phyloP scores from a whole-genome alignment of 2,113 vertebrate species.

The Rhipidura dahli region DNA sequence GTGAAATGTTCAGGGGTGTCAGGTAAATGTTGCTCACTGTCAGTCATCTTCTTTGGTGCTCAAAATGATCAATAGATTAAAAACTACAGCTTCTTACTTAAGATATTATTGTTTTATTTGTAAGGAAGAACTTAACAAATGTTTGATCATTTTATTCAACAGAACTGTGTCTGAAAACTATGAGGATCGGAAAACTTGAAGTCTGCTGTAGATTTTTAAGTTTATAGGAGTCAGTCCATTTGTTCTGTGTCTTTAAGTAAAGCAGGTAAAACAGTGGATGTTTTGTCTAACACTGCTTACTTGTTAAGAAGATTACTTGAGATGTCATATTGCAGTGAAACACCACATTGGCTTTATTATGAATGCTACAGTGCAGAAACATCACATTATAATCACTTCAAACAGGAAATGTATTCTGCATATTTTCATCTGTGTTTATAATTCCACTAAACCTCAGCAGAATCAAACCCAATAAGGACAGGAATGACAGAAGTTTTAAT shows the following conservation, averaged over 20 bases:
- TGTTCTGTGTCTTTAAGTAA: conserved; percentile 65
- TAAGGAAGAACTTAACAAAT: conserved; percentile 69
- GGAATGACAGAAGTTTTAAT: conserved; percentile 69
- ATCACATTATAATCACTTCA: conserved; percentile 75
- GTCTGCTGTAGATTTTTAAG: conserved; percentile 54
- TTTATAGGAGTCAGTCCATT: conserved; percentile 58
- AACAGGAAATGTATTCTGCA: conserved; percentile 72
- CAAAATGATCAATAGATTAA: conserved; percentile 82
- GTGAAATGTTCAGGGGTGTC: conserved; percentile 81
- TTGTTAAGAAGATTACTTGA: conserved; percentile 76
- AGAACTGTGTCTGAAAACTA: conserved; percentile 40
- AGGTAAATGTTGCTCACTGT: conserved; percentile 83
- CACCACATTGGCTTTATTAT: conserved; percentile 68
- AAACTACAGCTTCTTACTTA: conserved; percentile 69
- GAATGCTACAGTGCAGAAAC: conserved; percentile 70
- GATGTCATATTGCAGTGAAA: conserved; percentile 67
- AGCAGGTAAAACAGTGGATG: conserved; percentile 32
- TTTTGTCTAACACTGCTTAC: conserved; percentile 70
- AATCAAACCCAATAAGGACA: conserved; percentile 68
- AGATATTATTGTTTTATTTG: conserved; percentile 78
- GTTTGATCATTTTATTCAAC: conserved; percentile 47
- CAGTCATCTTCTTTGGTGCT: conserved; percentile 80
- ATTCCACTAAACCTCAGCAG: conserved; percentile 72
- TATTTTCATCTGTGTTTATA: conserved; percentile 75
- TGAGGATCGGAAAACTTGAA: conserved; percentile 41